phyloP scores from a whole-genome alignment of 2,113 vertebrate species.

The Vireo altiloquus region DNA sequence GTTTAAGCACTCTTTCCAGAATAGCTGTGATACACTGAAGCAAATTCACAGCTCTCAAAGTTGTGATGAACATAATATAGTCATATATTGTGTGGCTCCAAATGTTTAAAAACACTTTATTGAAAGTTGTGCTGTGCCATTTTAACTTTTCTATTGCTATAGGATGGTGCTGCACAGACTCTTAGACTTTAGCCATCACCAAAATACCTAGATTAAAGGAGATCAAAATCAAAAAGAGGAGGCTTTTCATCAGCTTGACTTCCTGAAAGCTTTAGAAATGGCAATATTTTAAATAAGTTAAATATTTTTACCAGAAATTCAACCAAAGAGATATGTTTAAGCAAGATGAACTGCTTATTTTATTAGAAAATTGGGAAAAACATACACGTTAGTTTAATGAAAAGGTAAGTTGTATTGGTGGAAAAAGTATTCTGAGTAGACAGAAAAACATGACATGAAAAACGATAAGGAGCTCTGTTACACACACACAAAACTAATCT shows the following conservation, averaged over 20 bases:
- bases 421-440: not conserved
- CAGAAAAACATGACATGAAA: not conserved
- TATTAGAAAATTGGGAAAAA: slow-evolving; percentile 1
- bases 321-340: not conserved
- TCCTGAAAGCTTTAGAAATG: not conserved
- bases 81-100: too few species aligned
- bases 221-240: not conserved
- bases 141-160: not conserved
- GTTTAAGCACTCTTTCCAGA: not conserved
- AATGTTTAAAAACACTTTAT: not conserved
- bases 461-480: not conserved
- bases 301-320: not conserved
- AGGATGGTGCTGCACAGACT: not conserved
- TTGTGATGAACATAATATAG: not conserved
- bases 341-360: not conserved
- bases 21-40: not conserved
- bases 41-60: not conserved
- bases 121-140: not conserved
- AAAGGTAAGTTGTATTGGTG: not conserved
- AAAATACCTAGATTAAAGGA: not conserved
- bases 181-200: not conserved
- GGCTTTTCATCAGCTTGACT: not conserved
- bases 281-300: not conserved
- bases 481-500: not conserved
- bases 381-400: not conserved